Evolutionary conservation across 2,113 vertebrate genomes (phyloP), one percentile per base, ranked within the genome.

Genomic region (Oncorhynchus nerka): DNA sequence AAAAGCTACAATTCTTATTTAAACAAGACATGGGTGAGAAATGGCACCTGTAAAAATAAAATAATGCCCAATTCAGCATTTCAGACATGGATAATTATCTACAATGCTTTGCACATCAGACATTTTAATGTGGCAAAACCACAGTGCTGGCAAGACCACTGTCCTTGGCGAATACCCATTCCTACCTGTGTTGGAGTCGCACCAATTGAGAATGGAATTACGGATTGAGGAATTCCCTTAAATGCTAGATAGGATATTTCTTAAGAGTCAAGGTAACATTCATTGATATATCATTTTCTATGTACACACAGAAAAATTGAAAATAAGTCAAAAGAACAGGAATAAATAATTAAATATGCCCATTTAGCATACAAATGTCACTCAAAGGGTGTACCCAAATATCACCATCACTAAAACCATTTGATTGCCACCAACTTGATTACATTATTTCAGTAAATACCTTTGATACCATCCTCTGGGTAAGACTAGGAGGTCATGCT

Each of bases 291-390:
- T 69, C 87, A 86, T n/a, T n/a, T n/a, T n/a, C n/a, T n/a, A 89
- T 91, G 85, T 89, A 81, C 88, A 83, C 80, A 75, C 84, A 86
- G 80, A 84, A 86, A 66, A 68, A 72, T 75, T 3, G 0, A 12
- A 45, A 45, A 11, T 45, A 20, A 87, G 83, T 73, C 74, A 77
- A 79, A 73, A 81, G 80, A 82, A 82, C 70, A 83, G 76, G 77
- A 89, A 90, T 91, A 91, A 91, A 91, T 89, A 86, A 88, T 81
- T 84, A 89, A 87, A 86, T 89, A 89, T 78, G 84, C 81, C 75
- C 15, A 80, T 81, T 86, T 79, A 85, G 85, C 77, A 87, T 87
- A 89, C 59, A 75, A 74, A 80, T 77, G 71, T 45, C 83, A 82
- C 78, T 3, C 32, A 68, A 51, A 32, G 9, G 16, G 45, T 64